Percentiles rank a stretch among this genome's conserved stretches.
phyloP scores from a whole-genome alignment of 2,113 vertebrate species.

The Taxidea taxus region DNA sequence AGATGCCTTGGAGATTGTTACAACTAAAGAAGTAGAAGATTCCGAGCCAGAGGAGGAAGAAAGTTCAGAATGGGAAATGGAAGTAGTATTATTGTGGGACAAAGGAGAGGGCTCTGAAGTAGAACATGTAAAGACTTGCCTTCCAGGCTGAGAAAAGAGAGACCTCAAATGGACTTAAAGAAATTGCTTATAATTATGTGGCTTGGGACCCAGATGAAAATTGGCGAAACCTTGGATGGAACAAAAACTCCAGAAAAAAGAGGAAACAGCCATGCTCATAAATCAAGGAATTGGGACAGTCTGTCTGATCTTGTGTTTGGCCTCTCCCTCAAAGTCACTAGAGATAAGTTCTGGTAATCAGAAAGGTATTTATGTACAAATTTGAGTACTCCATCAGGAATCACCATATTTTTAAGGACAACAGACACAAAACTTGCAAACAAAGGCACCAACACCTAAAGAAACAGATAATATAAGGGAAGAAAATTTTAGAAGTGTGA shows the following conservation, averaged over 20 bases:
- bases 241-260: background rate
- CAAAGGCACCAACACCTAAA: background rate
- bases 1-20: background rate
- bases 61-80: background rate
- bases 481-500: constrained; percentile 1
- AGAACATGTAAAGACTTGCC: background rate
- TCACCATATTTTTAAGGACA: background rate
- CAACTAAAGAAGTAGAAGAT: background rate
- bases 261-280: background rate
- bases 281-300: background rate
- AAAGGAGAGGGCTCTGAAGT: background rate
- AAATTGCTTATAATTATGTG: background rate
- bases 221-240: background rate
- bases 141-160: background rate
- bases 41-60: background rate
- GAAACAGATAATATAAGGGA: background rate
- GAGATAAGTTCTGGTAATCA: background rate
- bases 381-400: background rate
- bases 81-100: background rate
- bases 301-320: background rate
- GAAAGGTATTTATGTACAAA: background rate
- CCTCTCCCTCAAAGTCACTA: background rate
- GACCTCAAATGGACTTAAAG: background rate
- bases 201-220: background rate
- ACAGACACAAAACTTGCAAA: background rate